A percentile compares a stretch with the other conserved stretches of the same genome.
Evolutionary conservation across 2,113 vertebrate genomes (phyloP).

Genomic region (Tragelaphus imberbis): DNA sequence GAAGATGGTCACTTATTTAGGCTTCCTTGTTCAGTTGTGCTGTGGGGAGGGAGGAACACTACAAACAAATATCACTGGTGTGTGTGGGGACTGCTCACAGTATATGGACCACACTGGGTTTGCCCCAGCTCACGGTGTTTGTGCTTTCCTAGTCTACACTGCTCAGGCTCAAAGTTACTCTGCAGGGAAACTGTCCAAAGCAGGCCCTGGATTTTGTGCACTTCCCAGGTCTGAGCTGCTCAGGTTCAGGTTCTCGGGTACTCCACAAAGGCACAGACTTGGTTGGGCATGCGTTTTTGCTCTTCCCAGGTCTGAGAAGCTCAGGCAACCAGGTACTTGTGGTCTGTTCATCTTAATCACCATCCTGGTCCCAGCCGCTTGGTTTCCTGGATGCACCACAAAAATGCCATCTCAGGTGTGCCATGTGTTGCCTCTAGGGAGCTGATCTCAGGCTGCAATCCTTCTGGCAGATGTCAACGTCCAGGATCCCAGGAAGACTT

Average conservation of each 20-base stretch:
- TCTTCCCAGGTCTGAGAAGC: not conserved
- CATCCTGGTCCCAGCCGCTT: accelerated
- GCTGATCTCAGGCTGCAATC: not conserved
- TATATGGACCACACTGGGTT: not conserved
- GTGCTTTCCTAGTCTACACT: not conserved
- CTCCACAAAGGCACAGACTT: not conserved
- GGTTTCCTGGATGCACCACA: not conserved
- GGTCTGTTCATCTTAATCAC: not conserved
- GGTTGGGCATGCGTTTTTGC: not conserved
- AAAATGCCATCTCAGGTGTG: accelerated
- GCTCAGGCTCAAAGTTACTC: not conserved
- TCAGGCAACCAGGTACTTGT: not conserved
- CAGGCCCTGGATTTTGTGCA: accelerated
- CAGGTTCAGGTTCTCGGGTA: not conserved
- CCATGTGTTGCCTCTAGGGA: not conserved
- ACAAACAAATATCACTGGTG: not conserved
- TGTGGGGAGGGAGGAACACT: not conserved
- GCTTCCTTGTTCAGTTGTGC: not conserved
- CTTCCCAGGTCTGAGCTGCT: not conserved
- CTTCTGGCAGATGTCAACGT: not conserved
- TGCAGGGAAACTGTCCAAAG: not conserved
- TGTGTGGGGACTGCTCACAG: not conserved
- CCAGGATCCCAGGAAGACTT: not conserved
- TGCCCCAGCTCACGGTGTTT: accelerated
- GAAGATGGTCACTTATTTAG: not conserved